A percentile compares a stretch with the other conserved stretches of the same genome.
These are phyloP conservation scores for Chiloscyllium plagiosum DNA, from an alignment of 2,113 vertebrate species.

Conservation along the genomic window DNA sequence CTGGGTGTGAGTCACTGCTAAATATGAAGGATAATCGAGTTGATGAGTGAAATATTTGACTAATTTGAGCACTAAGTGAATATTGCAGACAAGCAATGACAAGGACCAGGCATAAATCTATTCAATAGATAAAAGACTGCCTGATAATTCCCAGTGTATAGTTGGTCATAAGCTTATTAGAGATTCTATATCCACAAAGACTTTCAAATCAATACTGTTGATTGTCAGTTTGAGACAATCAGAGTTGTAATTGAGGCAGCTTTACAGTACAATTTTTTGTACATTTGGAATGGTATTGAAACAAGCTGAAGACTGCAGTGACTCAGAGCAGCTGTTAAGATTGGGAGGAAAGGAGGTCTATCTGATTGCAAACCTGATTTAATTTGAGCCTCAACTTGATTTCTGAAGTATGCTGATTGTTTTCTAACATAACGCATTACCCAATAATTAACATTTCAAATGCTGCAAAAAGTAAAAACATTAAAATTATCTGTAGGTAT, in stretches of 20 bases:
- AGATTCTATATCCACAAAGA: slow-evolving; percentile 14
- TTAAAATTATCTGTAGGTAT: background rate
- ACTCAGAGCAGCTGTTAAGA: background rate
- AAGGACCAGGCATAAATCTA: background rate
- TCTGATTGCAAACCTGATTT: background rate
- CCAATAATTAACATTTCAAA: background rate
- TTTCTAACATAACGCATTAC: background rate
- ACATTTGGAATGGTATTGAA: background rate
- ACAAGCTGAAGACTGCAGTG: background rate
- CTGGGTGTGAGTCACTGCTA: background rate
- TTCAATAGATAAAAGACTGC: background rate
- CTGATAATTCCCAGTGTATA: background rate
- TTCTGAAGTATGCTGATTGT: background rate
- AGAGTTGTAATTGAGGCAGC: background rate
- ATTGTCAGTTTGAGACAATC: slow-evolving; percentile 11
- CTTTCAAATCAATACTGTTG: slow-evolving; percentile 6
- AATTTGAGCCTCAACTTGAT: slow-evolving; percentile 19
- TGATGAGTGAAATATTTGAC: background rate
- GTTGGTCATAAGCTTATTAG: background rate
- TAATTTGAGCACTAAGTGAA: slow-evolving; percentile 1
- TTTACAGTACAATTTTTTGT: background rate
- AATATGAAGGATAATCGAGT: background rate
- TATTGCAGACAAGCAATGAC: background rate
- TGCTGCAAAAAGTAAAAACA: background rate
- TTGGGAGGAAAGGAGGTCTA: background rate